Percentiles rank a stretch among this genome's conserved stretches.
Conservation (phyloP, 2,888 invertebrate genomes). For the Pegoplata infirma region DNA sequence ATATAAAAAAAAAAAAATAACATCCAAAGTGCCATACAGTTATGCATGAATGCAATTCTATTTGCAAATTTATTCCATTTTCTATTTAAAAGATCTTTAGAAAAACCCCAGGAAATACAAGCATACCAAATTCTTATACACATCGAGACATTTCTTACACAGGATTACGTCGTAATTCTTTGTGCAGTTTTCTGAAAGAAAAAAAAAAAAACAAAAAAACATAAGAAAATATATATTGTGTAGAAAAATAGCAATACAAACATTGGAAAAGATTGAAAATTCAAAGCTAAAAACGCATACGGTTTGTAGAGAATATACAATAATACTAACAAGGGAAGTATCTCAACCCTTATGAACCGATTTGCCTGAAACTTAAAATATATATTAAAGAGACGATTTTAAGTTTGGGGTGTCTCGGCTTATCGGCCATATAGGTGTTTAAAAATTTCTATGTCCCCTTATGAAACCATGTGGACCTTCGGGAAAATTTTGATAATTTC, state of each 20-base stretch:
- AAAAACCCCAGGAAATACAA: conserved; percentile 1
- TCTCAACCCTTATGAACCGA: too few relatives aligned
- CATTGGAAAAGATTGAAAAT: not conserved
- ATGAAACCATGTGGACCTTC: too few relatives aligned
- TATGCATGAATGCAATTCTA: conserved; percentile 55
- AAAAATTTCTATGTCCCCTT: too few relatives aligned
- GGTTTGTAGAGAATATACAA: not conserved
- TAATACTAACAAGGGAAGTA: not conserved
- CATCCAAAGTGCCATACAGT: conserved; percentile 24
- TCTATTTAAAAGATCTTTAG: conserved; percentile 23
- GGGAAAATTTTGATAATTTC: too few relatives aligned
- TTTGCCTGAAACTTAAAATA: too few relatives aligned
- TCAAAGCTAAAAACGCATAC: conserved; percentile 10
- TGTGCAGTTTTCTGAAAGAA: conserved; percentile 12
- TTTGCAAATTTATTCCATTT: conserved; percentile 57
- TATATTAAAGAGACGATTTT: too few relatives aligned
- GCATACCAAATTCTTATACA: conserved; percentile 26
- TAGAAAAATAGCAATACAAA: conserved; percentile 3
- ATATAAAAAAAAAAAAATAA: conserved; percentile 10
- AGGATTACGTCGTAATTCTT: conserved; percentile 46
- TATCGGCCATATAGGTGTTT: too few relatives aligned
- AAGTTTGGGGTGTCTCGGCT: too few relatives aligned
- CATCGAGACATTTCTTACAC: conserved; percentile 31
- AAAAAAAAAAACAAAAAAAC: conserved; percentile 10
- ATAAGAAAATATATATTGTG: not conserved